phyloP scores from a whole-genome alignment of 37 sponge, comb jelly and placozoan species.

The Aplysina aerophoba region DNA sequence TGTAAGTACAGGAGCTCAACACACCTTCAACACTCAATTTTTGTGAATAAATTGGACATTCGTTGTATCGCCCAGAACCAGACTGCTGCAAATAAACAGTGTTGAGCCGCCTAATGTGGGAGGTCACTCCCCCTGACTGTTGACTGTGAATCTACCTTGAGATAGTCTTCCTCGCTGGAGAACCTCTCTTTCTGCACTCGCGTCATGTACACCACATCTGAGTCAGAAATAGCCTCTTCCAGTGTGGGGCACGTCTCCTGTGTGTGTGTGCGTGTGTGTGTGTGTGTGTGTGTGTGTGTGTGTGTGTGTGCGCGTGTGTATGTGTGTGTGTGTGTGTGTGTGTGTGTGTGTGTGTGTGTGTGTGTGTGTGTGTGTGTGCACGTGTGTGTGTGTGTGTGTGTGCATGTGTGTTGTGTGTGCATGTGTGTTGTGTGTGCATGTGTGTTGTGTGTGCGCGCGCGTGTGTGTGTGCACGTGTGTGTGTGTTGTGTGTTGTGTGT shows the following conservation, averaged over 20 bases:
- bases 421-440: slow-evolving; percentile 18
- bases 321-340: slow-evolving; percentile 47
- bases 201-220: slow-evolving; percentile 99
- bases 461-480: slow-evolving; percentile 40
- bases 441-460: slow-evolving; percentile 21
- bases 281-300: slow-evolving; percentile 29
- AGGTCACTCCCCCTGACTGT: too few species aligned
- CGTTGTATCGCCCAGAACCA: too few species aligned
- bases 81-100: too few species aligned
- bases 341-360: slow-evolving; percentile 33
- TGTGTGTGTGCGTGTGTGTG: slow-evolving; percentile 19
- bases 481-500: slow-evolving; percentile 39
- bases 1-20: background rate
- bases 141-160: slow-evolving; percentile 55
- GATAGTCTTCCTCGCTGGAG: slow-evolving; percentile 73
- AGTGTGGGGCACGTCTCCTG: slow-evolving; percentile 70
- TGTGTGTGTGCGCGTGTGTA: slow-evolving; percentile 28
- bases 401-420: background rate
- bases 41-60: too few species aligned
- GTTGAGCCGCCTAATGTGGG: too few species aligned
- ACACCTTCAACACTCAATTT: background rate
- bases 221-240: slow-evolving; percentile 82
- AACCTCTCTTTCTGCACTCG: slow-evolving; percentile 96
- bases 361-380: slow-evolving; percentile 4
- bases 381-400: too few species aligned